phyloP scores from a whole-genome alignment of 2,113 vertebrate genomes.

The Oreochromis tanganicae region DNA sequence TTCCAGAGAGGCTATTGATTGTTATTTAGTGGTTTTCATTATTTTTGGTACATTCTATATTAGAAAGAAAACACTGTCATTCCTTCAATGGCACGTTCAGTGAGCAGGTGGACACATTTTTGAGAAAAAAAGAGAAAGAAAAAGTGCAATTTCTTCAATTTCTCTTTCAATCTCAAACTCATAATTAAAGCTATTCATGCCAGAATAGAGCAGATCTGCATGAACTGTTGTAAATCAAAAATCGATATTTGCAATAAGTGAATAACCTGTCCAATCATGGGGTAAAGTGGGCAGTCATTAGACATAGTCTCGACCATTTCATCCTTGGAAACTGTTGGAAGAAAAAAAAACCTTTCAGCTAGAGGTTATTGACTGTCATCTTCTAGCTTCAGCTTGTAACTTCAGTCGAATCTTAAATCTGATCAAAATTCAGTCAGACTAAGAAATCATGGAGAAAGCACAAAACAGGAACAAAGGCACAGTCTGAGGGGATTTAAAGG shows the following conservation, averaged over 20 bases:
- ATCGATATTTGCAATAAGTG: background rate
- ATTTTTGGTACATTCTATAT: accelerated
- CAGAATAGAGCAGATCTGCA: background rate
- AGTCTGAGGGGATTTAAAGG: background rate
- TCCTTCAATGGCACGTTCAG: accelerated
- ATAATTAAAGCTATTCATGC: background rate
- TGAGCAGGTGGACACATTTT: background rate
- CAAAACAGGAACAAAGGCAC: background rate
- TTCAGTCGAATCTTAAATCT: background rate
- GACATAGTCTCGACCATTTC: background rate
- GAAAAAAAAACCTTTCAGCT: background rate
- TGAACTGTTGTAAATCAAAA: background rate
- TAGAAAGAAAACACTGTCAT: background rate
- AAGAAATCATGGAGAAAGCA: accelerated
- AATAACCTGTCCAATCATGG: background rate
- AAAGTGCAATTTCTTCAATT: background rate
- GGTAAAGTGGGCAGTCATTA: background rate
- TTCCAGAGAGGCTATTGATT: background rate
- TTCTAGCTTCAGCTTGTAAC: background rate
- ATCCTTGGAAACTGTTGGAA: background rate
- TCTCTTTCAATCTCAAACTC: background rate
- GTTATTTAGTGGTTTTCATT: background rate
- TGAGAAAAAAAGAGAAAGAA: accelerated
- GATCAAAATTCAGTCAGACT: background rate
- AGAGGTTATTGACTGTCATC: background rate